Base-by-base conservation (phyloP, 1,140 invertebrate genomes). In the Orchesella cincta region DNA sequence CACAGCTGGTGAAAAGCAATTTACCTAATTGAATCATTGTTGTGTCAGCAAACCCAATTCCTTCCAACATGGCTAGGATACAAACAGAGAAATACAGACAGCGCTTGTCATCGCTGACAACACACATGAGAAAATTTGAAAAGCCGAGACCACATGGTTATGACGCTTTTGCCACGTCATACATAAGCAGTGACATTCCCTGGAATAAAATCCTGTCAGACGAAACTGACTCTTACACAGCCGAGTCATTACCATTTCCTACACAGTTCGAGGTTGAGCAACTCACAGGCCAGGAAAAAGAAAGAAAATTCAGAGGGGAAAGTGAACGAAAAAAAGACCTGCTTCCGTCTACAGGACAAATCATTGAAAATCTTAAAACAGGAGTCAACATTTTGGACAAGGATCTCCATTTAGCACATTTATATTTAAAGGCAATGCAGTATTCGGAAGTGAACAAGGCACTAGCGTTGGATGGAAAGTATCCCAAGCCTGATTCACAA, bases 381-480 rank as follows among this genome's bases (percentile, higher is more conserved):
- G 39, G 73, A 73, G n/a, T 26, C 20, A 39, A 36, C 3, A 54
- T n/a, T 18, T 35, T 46, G 20, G 70, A 76, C 14, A 73, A 46
- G 12, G 33, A 77, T 62, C 20, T 70, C 1, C 36, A 54, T n/a
- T 26, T 51, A 0, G 51, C 29, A 16, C 64, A 54, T 51, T 36
- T 78, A 5, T 76, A 62, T 28, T 8, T 54, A 8, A 80, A 80
- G 72, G 76, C 76, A 8, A 71, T 33, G 74, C 74, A 80, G 70
- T 80, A 70, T 54, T 78, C 76, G 57, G 74, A 80, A 51, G 34
- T 80, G 0, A 76, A 74, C 46, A 80, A 80, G 62, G 76, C 77
- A 12, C 57, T 76, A 26, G 70, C 72, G 16, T 12, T 78, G n/a
- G 79, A 80, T 62, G 51, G 74, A 46, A 76, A 73, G 72, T 80